Conservation (phyloP, 2,113 vertebrate species). For the Protobothrops flavoviridis region DNA sequence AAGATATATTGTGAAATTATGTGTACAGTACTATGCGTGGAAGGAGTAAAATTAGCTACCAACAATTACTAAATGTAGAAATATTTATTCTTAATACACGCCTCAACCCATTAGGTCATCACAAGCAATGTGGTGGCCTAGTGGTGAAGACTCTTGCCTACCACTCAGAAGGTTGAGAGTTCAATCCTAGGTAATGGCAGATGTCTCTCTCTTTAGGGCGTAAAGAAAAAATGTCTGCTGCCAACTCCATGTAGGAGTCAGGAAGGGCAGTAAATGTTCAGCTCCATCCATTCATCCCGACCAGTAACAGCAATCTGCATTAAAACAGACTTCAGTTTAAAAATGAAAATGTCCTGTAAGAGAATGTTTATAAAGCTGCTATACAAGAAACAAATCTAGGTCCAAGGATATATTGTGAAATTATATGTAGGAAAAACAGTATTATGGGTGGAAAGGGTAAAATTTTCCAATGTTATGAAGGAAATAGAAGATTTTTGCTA, state of each 20-base stretch:
- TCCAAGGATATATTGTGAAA: not conserved
- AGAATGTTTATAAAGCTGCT: not conserved
- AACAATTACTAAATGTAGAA: not conserved
- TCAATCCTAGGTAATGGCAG: no score
- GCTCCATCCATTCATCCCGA: not conserved
- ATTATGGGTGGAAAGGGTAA: not conserved
- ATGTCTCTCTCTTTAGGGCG: no score
- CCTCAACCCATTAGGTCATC: not conserved
- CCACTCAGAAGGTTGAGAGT: no score
- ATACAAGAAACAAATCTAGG: not conserved
- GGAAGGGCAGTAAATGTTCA: no score
- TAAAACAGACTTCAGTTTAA: not conserved
- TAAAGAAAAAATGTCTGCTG: no score
- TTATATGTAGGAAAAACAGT: not conserved
- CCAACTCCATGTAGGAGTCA: no score
- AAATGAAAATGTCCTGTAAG: not conserved
- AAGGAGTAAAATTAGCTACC: not conserved
- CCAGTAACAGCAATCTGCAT: not conserved
- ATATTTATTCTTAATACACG: not conserved
- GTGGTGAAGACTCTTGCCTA: no score
- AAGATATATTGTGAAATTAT: not conserved
- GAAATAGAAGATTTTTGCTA: not conserved
- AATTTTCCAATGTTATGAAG: no score
- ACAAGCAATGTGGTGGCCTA: no score
- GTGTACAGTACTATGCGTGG: not conserved